phyloP scores from a whole-genome alignment of 2,888 invertebrate species.

The Polyommatus iphigenia region DNA sequence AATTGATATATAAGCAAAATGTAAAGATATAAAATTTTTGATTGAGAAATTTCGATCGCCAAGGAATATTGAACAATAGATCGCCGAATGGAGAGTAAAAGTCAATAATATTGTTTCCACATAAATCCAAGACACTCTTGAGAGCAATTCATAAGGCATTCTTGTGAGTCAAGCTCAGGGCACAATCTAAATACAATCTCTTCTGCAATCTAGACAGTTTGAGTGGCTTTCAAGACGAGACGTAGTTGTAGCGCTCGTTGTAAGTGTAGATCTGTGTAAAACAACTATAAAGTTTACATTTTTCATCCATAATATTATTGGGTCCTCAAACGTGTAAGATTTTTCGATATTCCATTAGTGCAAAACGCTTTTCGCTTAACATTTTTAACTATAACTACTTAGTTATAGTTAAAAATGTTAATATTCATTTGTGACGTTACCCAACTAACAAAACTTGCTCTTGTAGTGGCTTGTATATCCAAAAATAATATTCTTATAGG shows the following conservation, averaged over 20 bases:
- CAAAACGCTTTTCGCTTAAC: background rate
- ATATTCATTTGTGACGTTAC: background rate
- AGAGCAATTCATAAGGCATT: conserved; percentile 5
- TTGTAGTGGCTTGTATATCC: too few species aligned
- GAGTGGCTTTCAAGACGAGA: conserved; percentile 23
- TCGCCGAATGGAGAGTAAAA: background rate
- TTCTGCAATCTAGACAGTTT: conserved; percentile 11
- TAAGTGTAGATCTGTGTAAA: background rate
- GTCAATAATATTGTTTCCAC: background rate
- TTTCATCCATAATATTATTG: too few species aligned
- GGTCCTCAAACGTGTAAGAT: background rate
- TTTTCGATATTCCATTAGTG: background rate
- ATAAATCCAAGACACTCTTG: background rate
- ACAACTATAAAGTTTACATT: background rate
- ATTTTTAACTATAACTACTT: too few species aligned
- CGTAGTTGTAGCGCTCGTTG: background rate
- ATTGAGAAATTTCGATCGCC: too few species aligned
- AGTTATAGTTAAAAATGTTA: too few species aligned
- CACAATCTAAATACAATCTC: conserved; percentile 21
- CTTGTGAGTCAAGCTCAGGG: background rate
- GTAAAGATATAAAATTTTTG: too few species aligned
- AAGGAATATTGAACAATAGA: background rate
- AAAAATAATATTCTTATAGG: too few species aligned
- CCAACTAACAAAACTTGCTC: too few species aligned
- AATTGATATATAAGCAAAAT: too few species aligned